These are phyloP conservation scores for Acanthaster planci DNA, from an alignment of 35 echinoderm and acorn worm species.

Conservation along the genomic window DNA sequence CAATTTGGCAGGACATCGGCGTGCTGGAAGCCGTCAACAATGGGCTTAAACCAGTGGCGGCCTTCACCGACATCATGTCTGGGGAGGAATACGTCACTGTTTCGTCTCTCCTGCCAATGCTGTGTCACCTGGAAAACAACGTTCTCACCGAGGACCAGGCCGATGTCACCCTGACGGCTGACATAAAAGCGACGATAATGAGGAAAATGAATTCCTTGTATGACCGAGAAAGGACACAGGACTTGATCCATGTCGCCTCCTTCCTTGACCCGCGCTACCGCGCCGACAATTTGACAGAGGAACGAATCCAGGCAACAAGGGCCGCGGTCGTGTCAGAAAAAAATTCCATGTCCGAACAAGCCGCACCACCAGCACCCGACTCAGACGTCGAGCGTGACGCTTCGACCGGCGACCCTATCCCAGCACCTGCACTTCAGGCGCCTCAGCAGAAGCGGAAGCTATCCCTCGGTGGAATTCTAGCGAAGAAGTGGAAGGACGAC, in stretches of 20 bases:
- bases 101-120: not conserved
- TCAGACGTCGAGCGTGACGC: not conserved
- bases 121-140: not conserved
- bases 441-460: not conserved
- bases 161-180: not conserved
- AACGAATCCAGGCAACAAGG: not conserved
- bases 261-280: not conserved
- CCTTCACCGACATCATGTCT: conserved; percentile 57
- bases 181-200: not conserved
- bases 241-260: not conserved
- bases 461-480: not conserved
- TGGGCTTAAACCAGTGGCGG: conserved; percentile 31
- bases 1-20: conserved; percentile 34
- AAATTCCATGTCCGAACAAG: too few relatives aligned
- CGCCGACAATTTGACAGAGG: not conserved
- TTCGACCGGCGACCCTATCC: not conserved
- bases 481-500: not conserved
- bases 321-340: too few relatives aligned
- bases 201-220: not conserved
- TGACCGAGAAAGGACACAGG: not conserved
- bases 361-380: not conserved
- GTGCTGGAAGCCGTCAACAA: conserved; percentile 38
- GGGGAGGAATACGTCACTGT: conserved; percentile 52
- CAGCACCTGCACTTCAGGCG: not conserved
- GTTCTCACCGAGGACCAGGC: not conserved